Conservation (phyloP, 2,113 vertebrate genomes). For the Festucalex cinctus region DNA sequence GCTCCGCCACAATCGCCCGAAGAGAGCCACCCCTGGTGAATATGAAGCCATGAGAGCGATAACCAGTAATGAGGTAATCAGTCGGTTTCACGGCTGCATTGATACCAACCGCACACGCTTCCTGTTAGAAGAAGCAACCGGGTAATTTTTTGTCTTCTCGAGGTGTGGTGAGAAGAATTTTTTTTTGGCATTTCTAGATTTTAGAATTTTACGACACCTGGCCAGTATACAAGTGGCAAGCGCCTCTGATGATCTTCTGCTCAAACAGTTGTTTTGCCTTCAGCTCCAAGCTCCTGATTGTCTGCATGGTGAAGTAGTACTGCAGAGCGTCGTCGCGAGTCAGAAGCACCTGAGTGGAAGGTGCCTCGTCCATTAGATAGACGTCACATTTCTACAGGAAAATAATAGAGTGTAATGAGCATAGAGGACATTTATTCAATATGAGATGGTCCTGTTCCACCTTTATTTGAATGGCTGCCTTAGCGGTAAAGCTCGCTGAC, state of each 20-base stretch:
- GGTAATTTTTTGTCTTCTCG: not conserved
- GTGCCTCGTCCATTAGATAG: slow-evolving; percentile 83
- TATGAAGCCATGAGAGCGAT: slow-evolving; percentile 88
- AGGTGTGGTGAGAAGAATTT: not conserved
- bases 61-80: slow-evolving; percentile 94
- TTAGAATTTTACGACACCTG: slow-evolving; percentile 71
- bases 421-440: not conserved
- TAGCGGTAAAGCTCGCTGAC: slow-evolving; percentile 80
- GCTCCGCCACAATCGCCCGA: slow-evolving; percentile 87
- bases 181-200: not conserved
- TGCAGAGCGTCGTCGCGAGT: slow-evolving; percentile 90
- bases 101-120: slow-evolving; percentile 93
- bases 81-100: slow-evolving; percentile 84
- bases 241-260: slow-evolving; percentile 94
- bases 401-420: not conserved
- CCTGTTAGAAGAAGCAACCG: slow-evolving; percentile 66
- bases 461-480: slow-evolving; percentile 92
- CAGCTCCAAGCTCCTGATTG: slow-evolving; percentile 89
- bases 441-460: slow-evolving; percentile 56
- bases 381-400: slow-evolving; percentile 80
- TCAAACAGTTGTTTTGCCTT: slow-evolving; percentile 95
- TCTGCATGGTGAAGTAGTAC: slow-evolving; percentile 92
- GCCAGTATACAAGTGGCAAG: slow-evolving; percentile 93
- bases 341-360: slow-evolving; percentile 76
- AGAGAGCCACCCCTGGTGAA: slow-evolving; percentile 84